Percentiles rank a stretch among this genome's conserved stretches.
phyloP scores from a whole-genome alignment of 2,113 vertebrate genomes.

The Dicrurus megarhynchus region DNA sequence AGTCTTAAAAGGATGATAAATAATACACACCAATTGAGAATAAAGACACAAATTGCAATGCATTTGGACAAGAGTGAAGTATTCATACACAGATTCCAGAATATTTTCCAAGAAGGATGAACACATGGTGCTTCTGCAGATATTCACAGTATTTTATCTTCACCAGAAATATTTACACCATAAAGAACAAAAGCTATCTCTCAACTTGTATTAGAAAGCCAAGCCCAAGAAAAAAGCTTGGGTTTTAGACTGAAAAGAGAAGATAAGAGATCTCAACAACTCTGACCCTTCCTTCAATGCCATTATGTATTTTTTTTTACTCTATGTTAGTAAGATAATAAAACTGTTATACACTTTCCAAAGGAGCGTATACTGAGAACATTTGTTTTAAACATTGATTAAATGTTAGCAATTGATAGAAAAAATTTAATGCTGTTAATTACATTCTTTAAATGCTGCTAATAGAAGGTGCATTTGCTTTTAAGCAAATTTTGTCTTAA shows the following conservation, averaged over 20 bases:
- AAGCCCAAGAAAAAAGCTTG: background rate
- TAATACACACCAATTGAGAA: background rate
- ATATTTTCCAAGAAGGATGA: background rate
- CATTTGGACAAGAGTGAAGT: background rate
- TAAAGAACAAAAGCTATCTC: background rate
- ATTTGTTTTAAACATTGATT: slow-evolving; percentile 38
- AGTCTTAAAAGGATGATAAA: background rate
- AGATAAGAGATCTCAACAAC: background rate
- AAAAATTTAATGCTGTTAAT: background rate
- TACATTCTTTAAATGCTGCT: slow-evolving; percentile 14
- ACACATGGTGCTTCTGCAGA: background rate
- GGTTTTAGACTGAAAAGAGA: background rate
- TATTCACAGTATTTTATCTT: slow-evolving; percentile 13
- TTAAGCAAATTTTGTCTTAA: slow-evolving; percentile 14
- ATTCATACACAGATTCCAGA: background rate
- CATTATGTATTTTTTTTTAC: background rate
- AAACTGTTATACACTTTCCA: background rate
- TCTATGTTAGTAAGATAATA: slow-evolving; percentile 23
- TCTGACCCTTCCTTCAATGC: background rate
- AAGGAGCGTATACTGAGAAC: background rate
- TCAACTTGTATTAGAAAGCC: background rate
- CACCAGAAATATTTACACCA: background rate
- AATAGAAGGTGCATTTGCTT: background rate
- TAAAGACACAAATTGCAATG: background rate
- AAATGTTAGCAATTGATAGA: background rate